Base-by-base conservation (phyloP, 2,797 vertebrate genomes). In the Poecilia gillii region DNA sequence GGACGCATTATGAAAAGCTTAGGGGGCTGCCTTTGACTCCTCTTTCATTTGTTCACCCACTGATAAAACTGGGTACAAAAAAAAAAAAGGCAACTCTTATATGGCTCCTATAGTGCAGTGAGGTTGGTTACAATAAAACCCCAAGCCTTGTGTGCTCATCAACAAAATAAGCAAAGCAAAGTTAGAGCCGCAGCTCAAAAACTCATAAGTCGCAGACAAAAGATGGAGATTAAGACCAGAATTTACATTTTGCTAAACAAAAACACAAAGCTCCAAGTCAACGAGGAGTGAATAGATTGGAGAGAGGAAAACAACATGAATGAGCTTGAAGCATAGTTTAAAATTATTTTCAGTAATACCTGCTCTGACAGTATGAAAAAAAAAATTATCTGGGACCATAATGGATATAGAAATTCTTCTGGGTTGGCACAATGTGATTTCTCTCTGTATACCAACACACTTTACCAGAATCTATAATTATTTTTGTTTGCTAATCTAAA, bases 1-100 rank as follows among this genome's bases (percentile, higher is more conserved):
- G 87, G 90, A 93, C 75, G 86, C 89, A 93, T 94, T 95, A 93
- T 94, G 88, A 91, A 90, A 90, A 93, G 93, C 92, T 93, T 93
- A 91, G 87, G 91, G 89, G 89, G 91, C 89, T 89, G 91, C 90
- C 85, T 93, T 90, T 93, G 90, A 94, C 91, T 91, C 90, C 80
- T 81, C 85, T 92, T 93, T 93, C 87, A 90, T 89, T 93, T 89
- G 90, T 87, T 88, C 87, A 85, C 84, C 83, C 89, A 81, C 89
- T 84, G 91, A 93, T 93, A 91, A 93, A 91, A 80, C 87, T 84
- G 78, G 39, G 73, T 36, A 83, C 78, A 84, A 88, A 91, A 92
- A 91, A 92, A 89, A 81, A 72, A 41, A 41, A 33, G 33, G 80
- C 81, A 88, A 90, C 87, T 86, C 81, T 90, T 89, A 80, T 87